Evolutionary conservation across 2,797 vertebrate genomes (phyloP).

Genomic region (Enteromius trimaculatus): DNA sequence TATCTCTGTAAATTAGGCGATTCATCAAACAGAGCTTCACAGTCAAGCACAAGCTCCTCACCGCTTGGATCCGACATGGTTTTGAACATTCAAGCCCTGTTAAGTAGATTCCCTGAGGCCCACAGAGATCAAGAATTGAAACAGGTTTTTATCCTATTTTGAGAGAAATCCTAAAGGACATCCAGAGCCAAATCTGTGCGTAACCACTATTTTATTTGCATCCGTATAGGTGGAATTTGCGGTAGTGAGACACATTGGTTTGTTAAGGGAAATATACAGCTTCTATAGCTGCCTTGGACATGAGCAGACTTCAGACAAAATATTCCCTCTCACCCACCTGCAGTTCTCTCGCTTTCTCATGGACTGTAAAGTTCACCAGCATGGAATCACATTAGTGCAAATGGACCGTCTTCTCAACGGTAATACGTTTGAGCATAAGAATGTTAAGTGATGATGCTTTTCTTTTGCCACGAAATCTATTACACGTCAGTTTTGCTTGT

Average conservation of each 20-base stretch:
- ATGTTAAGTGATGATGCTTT: not conserved
- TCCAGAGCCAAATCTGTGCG: not conserved
- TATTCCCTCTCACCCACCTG: constrained; percentile 81
- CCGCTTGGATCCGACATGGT: constrained; percentile 72
- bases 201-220: not conserved
- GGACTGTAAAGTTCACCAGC: constrained; percentile 85
- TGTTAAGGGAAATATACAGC: constrained; percentile 81
- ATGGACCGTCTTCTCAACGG: constrained; percentile 79
- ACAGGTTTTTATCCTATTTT: constrained; percentile 76
- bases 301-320: constrained; percentile 72
- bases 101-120: constrained; percentile 73
- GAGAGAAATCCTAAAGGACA: not conserved
- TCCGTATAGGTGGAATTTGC: constrained; percentile 81
- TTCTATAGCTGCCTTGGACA: constrained; percentile 88
- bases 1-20: constrained; percentile 51
- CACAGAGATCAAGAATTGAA: constrained; percentile 73
- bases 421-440: constrained; percentile 56
- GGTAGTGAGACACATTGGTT: constrained; percentile 75
- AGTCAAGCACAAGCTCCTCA: constrained; percentile 38
- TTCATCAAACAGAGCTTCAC: constrained; percentile 29
- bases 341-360: constrained; percentile 92
- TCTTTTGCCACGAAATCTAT: not conserved
- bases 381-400: constrained; percentile 77
- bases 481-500: not conserved
- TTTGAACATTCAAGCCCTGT: constrained; percentile 76